Evolutionary conservation across 1,140 invertebrate genomes (phyloP), one percentile per base, ranked within the genome.

Genomic region (Drosophila equinoxialis): DNA sequence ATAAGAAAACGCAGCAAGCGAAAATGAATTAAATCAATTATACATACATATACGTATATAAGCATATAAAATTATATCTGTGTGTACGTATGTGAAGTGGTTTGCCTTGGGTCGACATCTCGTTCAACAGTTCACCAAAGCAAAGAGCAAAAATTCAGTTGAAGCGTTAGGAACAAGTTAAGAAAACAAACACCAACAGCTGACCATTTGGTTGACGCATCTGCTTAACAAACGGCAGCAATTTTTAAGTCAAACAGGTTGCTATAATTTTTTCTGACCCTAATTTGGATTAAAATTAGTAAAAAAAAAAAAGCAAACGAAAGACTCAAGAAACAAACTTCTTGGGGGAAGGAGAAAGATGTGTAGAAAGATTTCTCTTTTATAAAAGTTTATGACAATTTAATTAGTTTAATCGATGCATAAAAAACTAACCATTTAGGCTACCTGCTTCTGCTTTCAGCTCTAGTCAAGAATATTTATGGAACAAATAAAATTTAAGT

Each of bases 381-480:
- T 62, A 72, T 71, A 62, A 57, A 75, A 70, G 55, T 84, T 90
- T 84, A 89, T 79, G 77, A 78, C 84, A 89, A 81, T 84, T 89
- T 89, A 90, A 89, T 89, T 84, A 84, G 85, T 73, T 89, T 90
- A 89, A 90, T 89, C 71, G 84, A 79, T 78, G 81, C 77, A 87
- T 84, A 85, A 87, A 90, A 59, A 37, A 39, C 51, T 61, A 39
- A 11, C 20, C 39, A 23, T 17, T 17, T 51, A 51, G 20, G 51
- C 51, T 61, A 59, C 42, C 58, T 57, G 35, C 59, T 62, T 55
- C 30, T 42, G 64, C 74, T 71, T 61, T 64, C 58, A 54, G 51
- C 54, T 58, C 67, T 20, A 51, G 17, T 51, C 45, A 20, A 23
- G 71, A 71, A 83, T 84, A 84, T 89, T 89, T 89, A 89, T 89